These are phyloP conservation scores for Eilema griseolum DNA, from an alignment of 2,888 invertebrate species.

Conservation along the genomic window DNA sequence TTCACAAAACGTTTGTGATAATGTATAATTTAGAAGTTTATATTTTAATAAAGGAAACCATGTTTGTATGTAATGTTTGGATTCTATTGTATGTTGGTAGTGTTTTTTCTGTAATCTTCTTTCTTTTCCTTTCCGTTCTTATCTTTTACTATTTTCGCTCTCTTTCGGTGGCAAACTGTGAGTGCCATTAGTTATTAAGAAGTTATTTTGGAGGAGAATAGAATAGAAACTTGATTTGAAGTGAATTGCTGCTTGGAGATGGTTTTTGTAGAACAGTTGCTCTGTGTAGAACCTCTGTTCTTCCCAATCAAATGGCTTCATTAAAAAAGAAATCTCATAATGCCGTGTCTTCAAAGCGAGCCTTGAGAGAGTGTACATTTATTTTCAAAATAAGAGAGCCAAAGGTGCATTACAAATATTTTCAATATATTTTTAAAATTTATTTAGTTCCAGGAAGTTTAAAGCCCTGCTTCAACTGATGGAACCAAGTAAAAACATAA, in stretches of 20 bases:
- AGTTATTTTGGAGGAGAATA: too few relatives aligned
- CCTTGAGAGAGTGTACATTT: too few relatives aligned
- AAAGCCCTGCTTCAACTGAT: neutral
- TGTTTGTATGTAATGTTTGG: neutral
- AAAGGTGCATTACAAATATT: neutral
- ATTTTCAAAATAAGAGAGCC: neutral
- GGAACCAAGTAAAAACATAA: neutral
- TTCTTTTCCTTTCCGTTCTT: too few relatives aligned
- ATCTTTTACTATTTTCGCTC: neutral
- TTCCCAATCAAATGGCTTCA: too few relatives aligned
- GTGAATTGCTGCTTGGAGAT: too few relatives aligned
- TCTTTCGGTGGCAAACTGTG: neutral
- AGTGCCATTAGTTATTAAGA: too few relatives aligned
- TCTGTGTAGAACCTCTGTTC: too few relatives aligned
- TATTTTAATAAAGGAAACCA: too few relatives aligned
- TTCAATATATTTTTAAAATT: neutral
- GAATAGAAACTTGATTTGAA: neutral
- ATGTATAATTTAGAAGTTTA: neutral
- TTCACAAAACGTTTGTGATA: neutral
- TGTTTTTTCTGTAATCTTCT: too few relatives aligned
- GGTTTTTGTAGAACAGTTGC: neutral
- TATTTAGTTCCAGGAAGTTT: neutral
- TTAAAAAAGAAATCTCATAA: neutral
- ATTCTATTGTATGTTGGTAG: too few relatives aligned
- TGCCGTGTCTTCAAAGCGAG: neutral